Percentiles rank a stretch among this genome's conserved stretches.
These are phyloP conservation scores for Monopterus albus DNA, from an alignment of 2,113 vertebrate genomes.

Conservation along the genomic window DNA sequence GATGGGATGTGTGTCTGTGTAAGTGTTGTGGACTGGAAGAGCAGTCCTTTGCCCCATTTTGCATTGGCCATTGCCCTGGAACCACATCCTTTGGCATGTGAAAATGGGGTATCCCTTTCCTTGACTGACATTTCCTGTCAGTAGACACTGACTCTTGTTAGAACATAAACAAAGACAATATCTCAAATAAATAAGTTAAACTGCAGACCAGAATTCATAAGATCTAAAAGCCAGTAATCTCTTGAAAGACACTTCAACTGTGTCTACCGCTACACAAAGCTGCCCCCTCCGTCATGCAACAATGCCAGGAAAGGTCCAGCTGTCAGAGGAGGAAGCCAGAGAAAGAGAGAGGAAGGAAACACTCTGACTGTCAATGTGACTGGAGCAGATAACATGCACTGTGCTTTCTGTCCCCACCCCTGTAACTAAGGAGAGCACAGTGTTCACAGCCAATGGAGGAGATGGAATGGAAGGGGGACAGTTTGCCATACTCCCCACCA, in stretches of 20 bases:
- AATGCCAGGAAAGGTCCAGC: slow-evolving; percentile 81
- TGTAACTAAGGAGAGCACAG: slow-evolving; percentile 50
- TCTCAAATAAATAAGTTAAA: slow-evolving; percentile 1
- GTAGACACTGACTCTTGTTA: neutral
- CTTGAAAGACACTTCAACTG: slow-evolving; percentile 30
- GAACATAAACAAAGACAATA: neutral
- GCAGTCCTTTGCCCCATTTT: slow-evolving; percentile 3
- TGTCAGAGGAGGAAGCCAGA: slow-evolving; percentile 68
- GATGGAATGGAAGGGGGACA: slow-evolving; percentile 6
- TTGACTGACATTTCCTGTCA: slow-evolving; percentile 6
- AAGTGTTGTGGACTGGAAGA: neutral
- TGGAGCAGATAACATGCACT: slow-evolving; percentile 72
- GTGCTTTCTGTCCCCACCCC: slow-evolving; percentile 67
- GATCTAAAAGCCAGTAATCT: slow-evolving; percentile 25
- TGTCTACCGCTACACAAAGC: neutral
- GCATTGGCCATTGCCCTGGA: neutral
- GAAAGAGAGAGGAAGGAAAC: slow-evolving; percentile 69
- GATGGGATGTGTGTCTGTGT: slow-evolving; percentile 12
- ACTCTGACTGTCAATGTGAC: slow-evolving; percentile 74
- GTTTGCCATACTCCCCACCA: slow-evolving; percentile 8
- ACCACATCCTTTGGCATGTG: neutral
- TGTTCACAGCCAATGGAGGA: slow-evolving; percentile 34
- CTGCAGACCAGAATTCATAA: neutral
- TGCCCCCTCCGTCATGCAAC: slow-evolving; percentile 51
- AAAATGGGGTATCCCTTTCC: slow-evolving; percentile 22